Conservation (phyloP, 2,888 invertebrate species). For the Lamproptera curius region DNA sequence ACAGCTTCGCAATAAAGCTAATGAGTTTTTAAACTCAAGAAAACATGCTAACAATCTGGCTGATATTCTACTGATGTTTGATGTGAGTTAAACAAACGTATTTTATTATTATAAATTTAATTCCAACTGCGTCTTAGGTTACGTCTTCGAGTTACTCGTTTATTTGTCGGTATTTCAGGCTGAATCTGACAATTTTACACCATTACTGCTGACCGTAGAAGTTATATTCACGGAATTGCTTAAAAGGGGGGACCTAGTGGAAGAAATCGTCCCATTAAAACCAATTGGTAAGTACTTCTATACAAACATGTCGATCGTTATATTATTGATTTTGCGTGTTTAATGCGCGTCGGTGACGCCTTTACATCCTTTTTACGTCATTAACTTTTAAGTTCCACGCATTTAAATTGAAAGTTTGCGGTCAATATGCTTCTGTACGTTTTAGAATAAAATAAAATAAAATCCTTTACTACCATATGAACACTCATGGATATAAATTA, state of each 20-base stretch:
- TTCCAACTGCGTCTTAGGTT: constrained; percentile 34
- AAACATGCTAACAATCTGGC: constrained; percentile 82
- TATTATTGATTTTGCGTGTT: constrained; percentile 47
- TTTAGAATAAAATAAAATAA: too few species aligned
- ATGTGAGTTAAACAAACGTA: constrained; percentile 56
- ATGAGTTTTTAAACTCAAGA: constrained; percentile 82
- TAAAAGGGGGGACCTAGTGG: constrained; percentile 81
- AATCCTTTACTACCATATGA: too few species aligned
- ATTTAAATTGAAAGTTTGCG: too few species aligned
- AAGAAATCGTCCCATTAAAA: constrained; percentile 79
- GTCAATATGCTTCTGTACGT: too few species aligned
- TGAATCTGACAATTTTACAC: constrained; percentile 67
- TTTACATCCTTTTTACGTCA: constrained; percentile 11
- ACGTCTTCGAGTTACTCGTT: constrained; percentile 35
- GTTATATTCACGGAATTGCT: constrained; percentile 84
- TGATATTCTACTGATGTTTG: constrained; percentile 83
- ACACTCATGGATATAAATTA: too few species aligned
- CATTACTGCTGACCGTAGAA: constrained; percentile 83
- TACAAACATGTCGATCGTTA: constrained; percentile 30
- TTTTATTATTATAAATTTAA: constrained; percentile 19
- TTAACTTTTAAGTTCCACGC: too few species aligned
- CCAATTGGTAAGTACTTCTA: constrained; percentile 62
- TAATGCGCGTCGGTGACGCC: constrained; percentile 9
- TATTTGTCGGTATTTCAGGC: constrained; percentile 53
- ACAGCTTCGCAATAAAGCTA: constrained; percentile 82